A percentile compares a stretch with the other conserved stretches of the same genome.
Evolutionary conservation across 1,140 invertebrate species (phyloP).

Genomic region (Cydia pomonella): DNA sequence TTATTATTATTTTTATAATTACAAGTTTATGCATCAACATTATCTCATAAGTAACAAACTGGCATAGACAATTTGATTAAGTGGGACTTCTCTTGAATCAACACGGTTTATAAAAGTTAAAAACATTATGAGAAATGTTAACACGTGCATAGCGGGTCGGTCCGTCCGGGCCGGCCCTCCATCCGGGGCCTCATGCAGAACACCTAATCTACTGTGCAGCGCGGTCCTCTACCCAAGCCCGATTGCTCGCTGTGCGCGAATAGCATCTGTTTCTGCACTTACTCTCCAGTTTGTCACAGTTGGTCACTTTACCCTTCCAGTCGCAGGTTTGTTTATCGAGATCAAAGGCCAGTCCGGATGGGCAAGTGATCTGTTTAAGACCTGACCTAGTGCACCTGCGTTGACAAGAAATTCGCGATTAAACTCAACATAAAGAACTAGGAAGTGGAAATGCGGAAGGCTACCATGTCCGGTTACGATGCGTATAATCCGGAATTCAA

Average conservation of each 20-base stretch:
- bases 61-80: neutral
- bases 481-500: slow-evolving; percentile 39
- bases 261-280: slow-evolving; percentile 85
- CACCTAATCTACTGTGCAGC: slow-evolving; percentile 77
- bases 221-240: slow-evolving; percentile 77
- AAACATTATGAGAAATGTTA: slow-evolving; percentile 21
- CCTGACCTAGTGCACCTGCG: slow-evolving; percentile 94
- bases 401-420: slow-evolving; percentile 76
- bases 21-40: slow-evolving; percentile 17
- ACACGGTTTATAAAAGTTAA: neutral
- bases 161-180: slow-evolving; percentile 55
- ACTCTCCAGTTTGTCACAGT: slow-evolving; percentile 97
- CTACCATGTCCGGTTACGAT: slow-evolving; percentile 38
- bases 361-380: slow-evolving; percentile 96
- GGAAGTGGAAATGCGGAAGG: slow-evolving; percentile 71
- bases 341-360: slow-evolving; percentile 97
- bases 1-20: slow-evolving; percentile 4
- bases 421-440: slow-evolving; percentile 56
- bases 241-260: slow-evolving; percentile 75
- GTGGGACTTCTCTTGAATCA: too few species aligned
- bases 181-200: slow-evolving; percentile 75
- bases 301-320: slow-evolving; percentile 97
- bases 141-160: slow-evolving; percentile 43
- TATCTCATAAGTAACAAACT: neutral
- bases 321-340: slow-evolving; percentile 98